phyloP scores from a whole-genome alignment of 2,797 vertebrate genomes.

The Semaprochilodus insignis region DNA sequence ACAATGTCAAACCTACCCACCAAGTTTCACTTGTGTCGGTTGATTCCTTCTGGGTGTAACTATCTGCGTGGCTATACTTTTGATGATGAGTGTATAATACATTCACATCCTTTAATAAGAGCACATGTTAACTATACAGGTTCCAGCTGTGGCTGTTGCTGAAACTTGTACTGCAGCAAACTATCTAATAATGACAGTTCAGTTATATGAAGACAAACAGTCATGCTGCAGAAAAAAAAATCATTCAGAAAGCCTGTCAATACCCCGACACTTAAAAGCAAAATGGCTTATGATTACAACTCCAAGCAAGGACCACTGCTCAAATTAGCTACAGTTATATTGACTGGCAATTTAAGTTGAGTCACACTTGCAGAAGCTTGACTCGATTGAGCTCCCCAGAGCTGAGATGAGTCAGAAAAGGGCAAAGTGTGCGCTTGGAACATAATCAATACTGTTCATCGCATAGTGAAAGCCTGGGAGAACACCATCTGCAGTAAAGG shows the following conservation, averaged over 20 bases:
- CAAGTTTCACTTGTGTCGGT: no score
- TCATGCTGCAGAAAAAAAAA: neutral
- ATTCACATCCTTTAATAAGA: no score
- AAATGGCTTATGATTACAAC: neutral
- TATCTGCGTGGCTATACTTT: no score
- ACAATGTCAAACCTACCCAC: no score
- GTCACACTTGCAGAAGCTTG: slow-evolving; percentile 19
- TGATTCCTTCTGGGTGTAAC: no score
- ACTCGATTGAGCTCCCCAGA: slow-evolving; percentile 35
- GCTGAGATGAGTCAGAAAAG: slow-evolving; percentile 31
- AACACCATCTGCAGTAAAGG: slow-evolving; percentile 17
- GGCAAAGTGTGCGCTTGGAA: slow-evolving; percentile 20
- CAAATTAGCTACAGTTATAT: slow-evolving; percentile 29
- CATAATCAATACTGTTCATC: slow-evolving; percentile 44
- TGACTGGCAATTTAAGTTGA: slow-evolving; percentile 23
- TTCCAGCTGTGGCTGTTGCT: no score
- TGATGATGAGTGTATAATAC: no score
- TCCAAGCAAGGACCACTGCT: slow-evolving; percentile 11
- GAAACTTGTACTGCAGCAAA: no score
- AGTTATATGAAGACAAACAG: neutral
- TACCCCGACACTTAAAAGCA: neutral
- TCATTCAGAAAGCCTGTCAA: neutral
- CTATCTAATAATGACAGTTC: neutral
- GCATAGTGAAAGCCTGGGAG: slow-evolving; percentile 14
- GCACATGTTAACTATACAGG: no score